Base-by-base conservation (phyloP, 1,140 invertebrate genomes). In the Phenacoccus solenopsis region DNA sequence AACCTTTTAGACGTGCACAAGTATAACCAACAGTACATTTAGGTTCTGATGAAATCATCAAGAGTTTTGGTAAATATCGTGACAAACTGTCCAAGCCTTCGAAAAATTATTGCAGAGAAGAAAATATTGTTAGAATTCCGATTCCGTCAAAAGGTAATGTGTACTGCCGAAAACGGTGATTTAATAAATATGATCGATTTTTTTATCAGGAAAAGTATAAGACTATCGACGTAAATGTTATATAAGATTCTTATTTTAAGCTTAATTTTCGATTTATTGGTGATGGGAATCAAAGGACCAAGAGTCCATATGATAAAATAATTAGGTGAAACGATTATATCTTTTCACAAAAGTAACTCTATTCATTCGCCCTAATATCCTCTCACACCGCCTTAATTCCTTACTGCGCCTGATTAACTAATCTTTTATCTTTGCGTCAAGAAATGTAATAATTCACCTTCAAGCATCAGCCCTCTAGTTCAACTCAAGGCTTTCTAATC, bases 201-300 rank as follows among this genome's bases (percentile, higher is more conserved):
- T n/a, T n/a, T n/a, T n/a, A n/a, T n/a, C n/a, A n/a, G n/a, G n/a
- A n/a, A n/a, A n/a, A n/a, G n/a, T n/a, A n/a, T n/a, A n/a, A n/a
- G n/a, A n/a, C n/a, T n/a, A n/a, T n/a, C n/a, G n/a, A n/a, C n/a
- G n/a, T n/a, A n/a, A n/a, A n/a, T n/a, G n/a, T n/a, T n/a, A n/a
- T n/a, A n/a, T n/a, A n/a, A n/a, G n/a, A n/a, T n/a, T n/a, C n/a
- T n/a, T n/a, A n/a, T n/a, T n/a, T n/a, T n/a, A n/a, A n/a, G n/a
- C n/a, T n/a, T n/a, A n/a, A 49, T 64, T 64, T 25, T 64, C 32
- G 21, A 61, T 69, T 69, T 56, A 76, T 80, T 86, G 95, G 93
- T 97, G 82, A 97, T 97, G 94, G 94, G 94, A 84, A 95, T 97
- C 86, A 96, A 95, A 84, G 94, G 94, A 79, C 86, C 93, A 77